Conservation (phyloP, 2,888 invertebrate genomes). For the Hypena proboscidalis region DNA sequence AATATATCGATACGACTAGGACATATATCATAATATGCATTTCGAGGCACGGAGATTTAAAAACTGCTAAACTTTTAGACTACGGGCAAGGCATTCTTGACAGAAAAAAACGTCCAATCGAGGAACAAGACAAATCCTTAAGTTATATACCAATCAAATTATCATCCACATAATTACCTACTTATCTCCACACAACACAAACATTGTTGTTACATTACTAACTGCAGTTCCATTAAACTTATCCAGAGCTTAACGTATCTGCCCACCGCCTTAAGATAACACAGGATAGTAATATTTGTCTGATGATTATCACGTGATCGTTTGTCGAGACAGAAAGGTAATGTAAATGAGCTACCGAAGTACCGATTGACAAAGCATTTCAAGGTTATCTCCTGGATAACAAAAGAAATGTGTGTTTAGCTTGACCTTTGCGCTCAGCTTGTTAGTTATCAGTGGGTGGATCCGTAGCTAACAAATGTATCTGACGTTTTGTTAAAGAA, state of each 20-base stretch:
- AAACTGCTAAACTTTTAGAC: too few relatives aligned
- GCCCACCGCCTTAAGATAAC: slow-evolving; percentile 34
- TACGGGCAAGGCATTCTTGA: too few relatives aligned
- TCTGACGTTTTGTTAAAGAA: too few relatives aligned
- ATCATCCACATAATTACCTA: not conserved
- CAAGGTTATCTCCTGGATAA: slow-evolving; percentile 26
- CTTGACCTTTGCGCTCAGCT: slow-evolving; percentile 26
- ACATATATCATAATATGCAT: too few relatives aligned
- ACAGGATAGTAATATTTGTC: slow-evolving; percentile 37
- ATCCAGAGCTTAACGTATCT: slow-evolving; percentile 22
- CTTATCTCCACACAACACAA: slow-evolving; percentile 5
- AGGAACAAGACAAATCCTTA: too few relatives aligned
- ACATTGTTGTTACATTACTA: slow-evolving; percentile 5
- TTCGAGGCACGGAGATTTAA: too few relatives aligned
- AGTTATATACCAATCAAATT: not conserved
- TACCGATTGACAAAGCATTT: slow-evolving; percentile 33
- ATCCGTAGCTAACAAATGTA: too few relatives aligned
- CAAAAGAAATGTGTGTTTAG: slow-evolving; percentile 18
- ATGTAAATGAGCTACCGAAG: slow-evolving; percentile 30
- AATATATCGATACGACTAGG: too few relatives aligned
- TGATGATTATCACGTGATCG: slow-evolving; percentile 40
- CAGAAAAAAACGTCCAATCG: too few relatives aligned
- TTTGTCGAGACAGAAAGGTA: slow-evolving; percentile 30
- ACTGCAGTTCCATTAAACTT: slow-evolving; percentile 16
- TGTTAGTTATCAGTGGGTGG: slow-evolving; percentile 5